These are phyloP conservation scores for Holacanthus passer DNA, from an alignment of 2,113 vertebrate species.

Conservation along the genomic window DNA sequence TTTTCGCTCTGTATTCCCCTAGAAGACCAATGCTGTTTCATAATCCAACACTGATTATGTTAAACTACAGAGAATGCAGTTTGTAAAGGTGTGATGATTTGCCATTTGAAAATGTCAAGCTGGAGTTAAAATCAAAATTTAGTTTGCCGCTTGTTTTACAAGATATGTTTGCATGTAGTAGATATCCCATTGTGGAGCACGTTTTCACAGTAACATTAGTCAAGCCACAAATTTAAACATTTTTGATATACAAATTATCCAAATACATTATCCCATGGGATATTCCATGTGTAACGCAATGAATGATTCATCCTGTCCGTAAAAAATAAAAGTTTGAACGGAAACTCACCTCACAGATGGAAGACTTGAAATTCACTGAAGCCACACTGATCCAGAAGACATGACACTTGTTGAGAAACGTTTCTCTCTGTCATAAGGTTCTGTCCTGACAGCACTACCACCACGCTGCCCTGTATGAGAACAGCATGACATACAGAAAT, in stretches of 20 bases:
- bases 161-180: background rate
- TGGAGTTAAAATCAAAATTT: background rate
- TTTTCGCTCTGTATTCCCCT: background rate
- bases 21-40: background rate
- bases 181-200: background rate
- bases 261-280: background rate
- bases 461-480: constrained; percentile 21
- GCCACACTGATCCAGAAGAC: constrained; percentile 24
- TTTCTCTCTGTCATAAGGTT: background rate
- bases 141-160: background rate
- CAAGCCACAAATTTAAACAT: background rate
- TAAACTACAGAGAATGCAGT: background rate
- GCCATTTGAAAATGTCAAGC: background rate
- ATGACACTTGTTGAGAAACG: background rate
- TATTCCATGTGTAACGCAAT: background rate
- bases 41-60: background rate
- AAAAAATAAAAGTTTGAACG: background rate
- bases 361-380: background rate
- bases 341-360: constrained; percentile 57
- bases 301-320: background rate
- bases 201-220: background rate
- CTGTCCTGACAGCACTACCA: background rate
- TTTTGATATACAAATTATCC: background rate
- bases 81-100: background rate
- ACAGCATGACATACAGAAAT: constrained; percentile 63